Evolutionary conservation across 2,888 invertebrate genomes (phyloP), one percentile per base, ranked within the genome.

Genomic region (Dryobotodes eremita): DNA sequence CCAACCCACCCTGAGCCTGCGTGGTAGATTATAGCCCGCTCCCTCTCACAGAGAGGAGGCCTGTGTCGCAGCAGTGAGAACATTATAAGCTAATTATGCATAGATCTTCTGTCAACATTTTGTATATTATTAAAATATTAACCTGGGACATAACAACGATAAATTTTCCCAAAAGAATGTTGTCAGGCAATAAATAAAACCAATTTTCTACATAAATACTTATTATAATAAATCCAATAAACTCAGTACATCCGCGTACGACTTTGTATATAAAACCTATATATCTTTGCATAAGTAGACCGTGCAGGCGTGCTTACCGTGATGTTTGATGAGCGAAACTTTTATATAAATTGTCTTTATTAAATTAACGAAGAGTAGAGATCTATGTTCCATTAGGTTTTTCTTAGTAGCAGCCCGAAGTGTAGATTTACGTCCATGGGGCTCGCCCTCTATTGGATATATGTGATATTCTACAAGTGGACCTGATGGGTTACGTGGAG

Each of bases 201-300:
- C 0, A 17, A 20, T 26, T 55, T 13, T 61, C 36, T 48, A 36
- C 0, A 36, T 36, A 11, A 53, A 11, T 36, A 11, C 13, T 26
- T 15, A 70, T 70, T 20, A 23, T 48, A 65, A 55, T 72, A 1
- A 65, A 57, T 46, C 42, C 36, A 55, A 65, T 85, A 72, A 72
- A 4, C 10, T n/a, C 23, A 42, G 57, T 72, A 70, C 61, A 85
- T 82, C 75, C 86, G 75, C 53, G 23, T 82, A 48, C 59, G 75
- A 82, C 48, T 57, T 62, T 62, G 75, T 82, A 71, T 66, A 81
- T 66, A 73, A 81, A 62, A 71, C 7, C 13, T 59, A 74, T 81
- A 26, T 36, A 62, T 85, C 86, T 74, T 71, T 26, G 53, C 61
- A 64, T 59, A 81, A 85, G 71, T 83, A 81, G 82, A 83, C 75